Conservation (phyloP, 2,888 invertebrate species). For the Temnothorax rugatulus region DNA sequence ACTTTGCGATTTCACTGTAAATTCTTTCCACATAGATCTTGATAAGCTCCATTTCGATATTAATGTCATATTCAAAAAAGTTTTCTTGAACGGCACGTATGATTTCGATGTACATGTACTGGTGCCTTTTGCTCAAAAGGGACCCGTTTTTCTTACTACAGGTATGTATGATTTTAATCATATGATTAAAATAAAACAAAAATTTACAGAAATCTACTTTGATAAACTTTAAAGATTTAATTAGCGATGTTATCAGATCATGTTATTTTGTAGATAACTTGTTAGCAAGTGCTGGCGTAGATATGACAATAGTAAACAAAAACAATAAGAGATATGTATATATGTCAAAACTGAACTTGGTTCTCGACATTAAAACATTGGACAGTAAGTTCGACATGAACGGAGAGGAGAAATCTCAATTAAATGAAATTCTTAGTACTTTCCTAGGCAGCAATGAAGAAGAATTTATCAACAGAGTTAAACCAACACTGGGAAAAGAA, state of each 20-base stretch:
- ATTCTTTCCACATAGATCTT: not conserved
- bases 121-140: not conserved
- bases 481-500: slow-evolving; percentile 82
- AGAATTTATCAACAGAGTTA: slow-evolving; percentile 81
- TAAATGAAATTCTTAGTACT: slow-evolving; percentile 75
- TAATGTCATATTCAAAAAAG: not conserved
- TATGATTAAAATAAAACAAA: not conserved
- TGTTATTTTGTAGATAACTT: slow-evolving; percentile 73
- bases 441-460: slow-evolving; percentile 78
- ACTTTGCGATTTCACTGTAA: not conserved
- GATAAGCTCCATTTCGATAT: not conserved
- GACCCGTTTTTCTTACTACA: not conserved
- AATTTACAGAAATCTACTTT: not conserved
- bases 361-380: slow-evolving; percentile 75
- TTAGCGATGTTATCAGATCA: not conserved
- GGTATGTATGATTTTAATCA: not conserved
- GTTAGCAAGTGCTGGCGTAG: slow-evolving; percentile 52
- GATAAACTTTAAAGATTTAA: not conserved
- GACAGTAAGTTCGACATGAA: slow-evolving; percentile 66
- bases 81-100: not conserved
- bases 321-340: slow-evolving; percentile 74
- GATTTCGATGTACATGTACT: not conserved
- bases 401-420: slow-evolving; percentile 64
- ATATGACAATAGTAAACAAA: slow-evolving; percentile 66
- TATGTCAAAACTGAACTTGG: slow-evolving; percentile 75